Conservation (phyloP, 2,888 invertebrate genomes). For the Seira musarum region DNA sequence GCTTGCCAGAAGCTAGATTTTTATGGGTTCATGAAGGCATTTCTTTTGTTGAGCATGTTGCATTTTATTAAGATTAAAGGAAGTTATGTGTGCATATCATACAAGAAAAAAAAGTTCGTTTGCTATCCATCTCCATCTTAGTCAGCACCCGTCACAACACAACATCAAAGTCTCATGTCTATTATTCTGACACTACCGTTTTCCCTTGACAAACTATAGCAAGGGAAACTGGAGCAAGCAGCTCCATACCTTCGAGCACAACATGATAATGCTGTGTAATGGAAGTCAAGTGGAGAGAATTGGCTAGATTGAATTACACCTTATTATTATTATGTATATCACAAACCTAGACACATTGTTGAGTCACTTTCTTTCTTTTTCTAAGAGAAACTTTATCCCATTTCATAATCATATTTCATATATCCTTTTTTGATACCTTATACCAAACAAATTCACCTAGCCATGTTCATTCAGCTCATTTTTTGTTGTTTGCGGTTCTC, state of each 20-base stretch:
- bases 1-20: conserved; percentile 34
- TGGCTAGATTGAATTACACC: conserved; percentile 10
- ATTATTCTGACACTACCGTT: conserved; percentile 37
- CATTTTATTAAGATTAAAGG: conserved; percentile 6
- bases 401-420: too few species aligned
- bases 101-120: not conserved
- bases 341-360: too few species aligned
- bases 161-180: conserved; percentile 54
- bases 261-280: conserved; percentile 5
- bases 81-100: conserved; percentile 12
- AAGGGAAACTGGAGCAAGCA: not conserved
- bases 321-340: conserved; percentile 3
- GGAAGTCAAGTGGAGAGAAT: conserved; percentile 15
- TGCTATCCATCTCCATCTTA: conserved; percentile 55
- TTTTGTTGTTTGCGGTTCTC: too few species aligned
- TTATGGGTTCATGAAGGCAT: conserved; percentile 13
- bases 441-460: too few species aligned
- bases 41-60: conserved; percentile 2
- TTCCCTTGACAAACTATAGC: conserved; percentile 14
- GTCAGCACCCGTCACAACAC: conserved; percentile 49
- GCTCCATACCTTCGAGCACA: not conserved
- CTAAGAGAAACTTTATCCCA: too few species aligned
- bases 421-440: too few species aligned
- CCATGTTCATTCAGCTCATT: too few species aligned
- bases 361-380: too few species aligned